Conservation (phyloP, 2,113 vertebrate species). For the Picathartes gymnocephalus region DNA sequence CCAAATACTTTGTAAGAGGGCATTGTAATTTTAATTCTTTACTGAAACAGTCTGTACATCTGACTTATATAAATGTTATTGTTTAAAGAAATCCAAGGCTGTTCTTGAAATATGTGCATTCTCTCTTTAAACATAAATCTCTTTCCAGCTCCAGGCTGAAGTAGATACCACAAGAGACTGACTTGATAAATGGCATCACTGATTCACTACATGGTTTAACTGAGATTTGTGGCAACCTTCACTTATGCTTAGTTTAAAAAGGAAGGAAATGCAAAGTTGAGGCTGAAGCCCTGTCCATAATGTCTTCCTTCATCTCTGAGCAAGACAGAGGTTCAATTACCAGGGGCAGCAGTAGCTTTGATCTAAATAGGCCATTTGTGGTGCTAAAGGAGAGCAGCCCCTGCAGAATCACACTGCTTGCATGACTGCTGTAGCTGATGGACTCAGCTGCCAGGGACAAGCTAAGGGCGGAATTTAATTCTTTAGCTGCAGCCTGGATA, state of each 20-base stretch:
- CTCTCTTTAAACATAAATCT: slow-evolving; percentile 13
- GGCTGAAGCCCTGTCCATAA: background rate
- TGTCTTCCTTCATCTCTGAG: background rate
- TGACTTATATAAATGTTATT: slow-evolving; percentile 2
- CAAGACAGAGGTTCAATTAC: background rate
- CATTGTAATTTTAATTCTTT: background rate
- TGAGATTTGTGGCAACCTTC: slow-evolving; percentile 30
- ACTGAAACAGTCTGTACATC: background rate
- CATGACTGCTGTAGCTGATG: background rate
- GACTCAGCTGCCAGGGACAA: slow-evolving; percentile 1
- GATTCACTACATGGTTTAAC: background rate
- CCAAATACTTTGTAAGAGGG: background rate
- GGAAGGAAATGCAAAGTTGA: background rate
- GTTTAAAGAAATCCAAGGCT: background rate
- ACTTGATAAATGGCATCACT: slow-evolving; percentile 14
- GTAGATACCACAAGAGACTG: background rate
- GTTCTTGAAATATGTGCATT: slow-evolving; percentile 2
- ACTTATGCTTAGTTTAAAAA: background rate
- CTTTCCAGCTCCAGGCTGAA: background rate
- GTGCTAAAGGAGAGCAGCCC: background rate
- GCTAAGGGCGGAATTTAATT: background rate
- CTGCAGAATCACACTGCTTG: background rate
- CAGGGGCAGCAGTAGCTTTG: background rate
- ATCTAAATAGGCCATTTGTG: background rate
- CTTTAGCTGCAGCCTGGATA: background rate